Base-by-base conservation (phyloP, 1,140 invertebrate genomes). In the Myzus persicae region DNA sequence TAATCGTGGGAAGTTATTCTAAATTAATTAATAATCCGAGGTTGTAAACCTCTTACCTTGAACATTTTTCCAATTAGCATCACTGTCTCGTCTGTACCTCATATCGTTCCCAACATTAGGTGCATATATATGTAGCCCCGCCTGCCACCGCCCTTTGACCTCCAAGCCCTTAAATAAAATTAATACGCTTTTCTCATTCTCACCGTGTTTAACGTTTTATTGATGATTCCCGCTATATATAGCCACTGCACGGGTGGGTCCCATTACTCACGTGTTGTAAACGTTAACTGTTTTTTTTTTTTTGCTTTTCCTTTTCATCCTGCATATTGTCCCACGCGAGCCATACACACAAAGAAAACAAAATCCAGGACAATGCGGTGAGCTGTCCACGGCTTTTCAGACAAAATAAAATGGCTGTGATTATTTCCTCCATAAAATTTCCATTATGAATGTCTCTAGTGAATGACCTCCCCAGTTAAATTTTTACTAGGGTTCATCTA, bases 221-320 rank as follows among this genome's bases (percentile, higher is more conserved):
- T 91, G 40, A 91, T 91, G 90, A 91, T 36, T 18, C 18, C 36
- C 59, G 22, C 38, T 67, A 51, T 67, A n/a, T 59, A 59, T 5
- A 40, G 88, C 22, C 26, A 36, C 38, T 22, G 36, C n/a, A 18
- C 42, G 22, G 24, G 40, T 67, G 22, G 24, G 40, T 67, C 5
- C 59, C 40, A 91, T 91, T 76, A 91, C 59, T 91, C 54, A 67
- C 90, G 31, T 46, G 22, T 46, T 76, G 36, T 76, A 31, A 91
- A 76, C n/a, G 90, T n/a, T 44, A 44, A 44, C 26, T 46, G n/a
- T 90, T 76, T 51, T 91, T 59, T 91, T 91, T 91, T 76, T 26
- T 22, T 54, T 42, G 54, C 38, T 42, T 24, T 76, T 91, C 81
- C 40, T 40, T 24, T 59, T 67, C 90, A 44, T 31, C 40, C 40